Percentiles rank a stretch among this genome's conserved stretches.
Conservation (phyloP, 1,140 invertebrate species). For the Spodoptera litura region DNA sequence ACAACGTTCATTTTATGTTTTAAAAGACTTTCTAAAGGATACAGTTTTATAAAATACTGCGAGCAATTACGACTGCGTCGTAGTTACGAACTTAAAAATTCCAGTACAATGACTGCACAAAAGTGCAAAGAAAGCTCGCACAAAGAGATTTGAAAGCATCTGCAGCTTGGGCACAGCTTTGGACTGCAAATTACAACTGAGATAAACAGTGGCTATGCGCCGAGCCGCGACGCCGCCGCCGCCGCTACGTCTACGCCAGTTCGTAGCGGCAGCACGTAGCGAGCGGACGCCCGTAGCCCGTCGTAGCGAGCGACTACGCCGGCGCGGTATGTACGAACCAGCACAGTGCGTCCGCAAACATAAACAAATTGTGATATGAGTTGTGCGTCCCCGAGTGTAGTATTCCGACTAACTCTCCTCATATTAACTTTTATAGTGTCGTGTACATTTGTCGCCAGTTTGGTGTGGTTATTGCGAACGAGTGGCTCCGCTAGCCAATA, state of each 20-base stretch:
- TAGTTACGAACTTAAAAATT: conserved; percentile 64
- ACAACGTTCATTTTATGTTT: conserved; percentile 13
- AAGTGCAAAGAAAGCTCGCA: conserved; percentile 75
- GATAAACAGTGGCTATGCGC: conserved; percentile 76
- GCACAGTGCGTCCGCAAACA: conserved; percentile 72
- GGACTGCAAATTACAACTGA: conserved; percentile 79
- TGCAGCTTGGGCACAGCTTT: conserved; percentile 77
- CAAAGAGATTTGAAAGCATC: conserved; percentile 81
- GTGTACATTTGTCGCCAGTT: conserved; percentile 79
- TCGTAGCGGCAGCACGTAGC: conserved; percentile 68
- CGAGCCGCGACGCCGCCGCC: conserved; percentile 50
- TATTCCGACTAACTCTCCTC: conserved; percentile 79
- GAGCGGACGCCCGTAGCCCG: conserved; percentile 68
- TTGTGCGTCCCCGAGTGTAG: conserved; percentile 77
- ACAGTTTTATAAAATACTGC: conserved; percentile 34
- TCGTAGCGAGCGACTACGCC: conserved; percentile 69
- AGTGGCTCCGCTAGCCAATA: conserved; percentile 73
- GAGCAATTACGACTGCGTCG: conserved; percentile 33
- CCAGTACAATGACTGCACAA: conserved; percentile 72
- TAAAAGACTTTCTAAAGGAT: conserved; percentile 15
- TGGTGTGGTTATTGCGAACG: conserved; percentile 79
- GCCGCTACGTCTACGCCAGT: conserved; percentile 68
- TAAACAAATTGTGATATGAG: conserved; percentile 85
- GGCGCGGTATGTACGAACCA: conserved; percentile 79
- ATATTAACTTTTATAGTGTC: conserved; percentile 79